Evolutionary conservation across 2,797 vertebrate genomes (phyloP), one percentile per base, ranked within the genome.

Genomic region (Phalanger gymnotis): DNA sequence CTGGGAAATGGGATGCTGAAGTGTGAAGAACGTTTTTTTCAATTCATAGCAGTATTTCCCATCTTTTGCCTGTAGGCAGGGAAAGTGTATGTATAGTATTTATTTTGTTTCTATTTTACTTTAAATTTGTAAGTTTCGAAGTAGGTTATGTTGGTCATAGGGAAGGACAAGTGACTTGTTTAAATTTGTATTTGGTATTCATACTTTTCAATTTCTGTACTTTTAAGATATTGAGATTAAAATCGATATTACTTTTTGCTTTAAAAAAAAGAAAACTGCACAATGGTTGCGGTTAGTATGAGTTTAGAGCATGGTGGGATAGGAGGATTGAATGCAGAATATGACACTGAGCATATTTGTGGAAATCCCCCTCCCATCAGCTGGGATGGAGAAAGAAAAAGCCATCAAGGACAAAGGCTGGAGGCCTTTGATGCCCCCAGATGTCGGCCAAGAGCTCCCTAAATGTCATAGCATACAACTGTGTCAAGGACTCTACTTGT

Each of bases 41-140:
- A 54, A 98, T 98, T 98, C 98, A 94, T 98, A 98, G 98, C 98
- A 99, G 99, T 99, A 98, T 99, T 99, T 99, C 98, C 98, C 98
- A 98, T 98, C 98, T 99, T 99, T 99, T 99, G 99, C 99, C 99
- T 99, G 99, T 99, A 99, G 99, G 99, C 99, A 99, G 99, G 99
- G 99, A 99, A 99, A 99, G 98, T 99, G 98, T 98, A 97, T 98
- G 98, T 99, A 99, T 99, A 99, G 98, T 99, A 99, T 99, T 99
- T 99, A 98, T 99, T 98, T 98, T 98, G 98, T 98, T 98, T 98
- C 81, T 97, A 97, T 98, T 99, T 99, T 98, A 98, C 97, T 98
- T 98, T 98, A 98, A 98, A 98, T 98, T 98, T 99, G 98, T 99
- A 99, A 98, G 98, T 99, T 98, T 99, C 98, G 98, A 97, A 98